Percentiles rank a stretch among this genome's conserved stretches.
Conservation (phyloP, 2,888 invertebrate genomes). For the Anaspis maculata region DNA sequence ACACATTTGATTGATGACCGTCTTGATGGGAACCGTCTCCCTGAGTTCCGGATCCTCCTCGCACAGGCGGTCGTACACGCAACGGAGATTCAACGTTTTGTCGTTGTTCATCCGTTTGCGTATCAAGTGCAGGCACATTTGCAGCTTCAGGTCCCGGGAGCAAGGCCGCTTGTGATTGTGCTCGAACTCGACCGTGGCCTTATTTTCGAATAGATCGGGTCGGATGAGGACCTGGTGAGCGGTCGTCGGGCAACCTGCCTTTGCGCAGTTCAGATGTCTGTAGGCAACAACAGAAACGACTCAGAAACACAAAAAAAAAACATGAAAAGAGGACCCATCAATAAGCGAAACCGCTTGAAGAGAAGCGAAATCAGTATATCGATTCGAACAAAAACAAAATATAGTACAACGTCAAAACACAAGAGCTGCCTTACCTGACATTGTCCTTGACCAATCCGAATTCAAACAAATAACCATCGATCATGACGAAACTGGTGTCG, state of each 20-base stretch:
- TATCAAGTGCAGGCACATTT: slow-evolving; percentile 35
- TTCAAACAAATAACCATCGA: slow-evolving; percentile 33
- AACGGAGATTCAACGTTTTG: slow-evolving; percentile 31
- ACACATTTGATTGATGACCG: slow-evolving; percentile 36
- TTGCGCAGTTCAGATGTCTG: slow-evolving; percentile 29
- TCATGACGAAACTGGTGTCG: slow-evolving; percentile 24
- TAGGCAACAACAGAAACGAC: too few relatives aligned
- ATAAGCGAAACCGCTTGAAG: too few relatives aligned
- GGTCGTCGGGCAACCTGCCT: slow-evolving; percentile 23
- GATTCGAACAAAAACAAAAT: too few relatives aligned
- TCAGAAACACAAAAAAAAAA: too few relatives aligned
- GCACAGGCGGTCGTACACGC: slow-evolving; percentile 33
- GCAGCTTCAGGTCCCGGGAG: slow-evolving; percentile 25
- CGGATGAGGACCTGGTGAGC: slow-evolving; percentile 23
- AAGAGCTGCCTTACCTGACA: too few relatives aligned
- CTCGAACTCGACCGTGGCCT: slow-evolving; percentile 21
- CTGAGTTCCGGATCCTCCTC: slow-evolving; percentile 28
- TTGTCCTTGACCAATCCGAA: slow-evolving; percentile 28
- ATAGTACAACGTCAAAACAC: too few relatives aligned
- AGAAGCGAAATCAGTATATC: too few relatives aligned
- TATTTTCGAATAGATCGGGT: slow-evolving; percentile 13
- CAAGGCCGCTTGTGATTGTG: slow-evolving; percentile 30
- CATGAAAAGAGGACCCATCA: too few relatives aligned
- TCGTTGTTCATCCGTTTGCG: slow-evolving; percentile 30
- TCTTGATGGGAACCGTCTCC: slow-evolving; percentile 28